Conservation (phyloP, 2,113 vertebrate genomes). For the Saccopteryx leptura region DNA sequence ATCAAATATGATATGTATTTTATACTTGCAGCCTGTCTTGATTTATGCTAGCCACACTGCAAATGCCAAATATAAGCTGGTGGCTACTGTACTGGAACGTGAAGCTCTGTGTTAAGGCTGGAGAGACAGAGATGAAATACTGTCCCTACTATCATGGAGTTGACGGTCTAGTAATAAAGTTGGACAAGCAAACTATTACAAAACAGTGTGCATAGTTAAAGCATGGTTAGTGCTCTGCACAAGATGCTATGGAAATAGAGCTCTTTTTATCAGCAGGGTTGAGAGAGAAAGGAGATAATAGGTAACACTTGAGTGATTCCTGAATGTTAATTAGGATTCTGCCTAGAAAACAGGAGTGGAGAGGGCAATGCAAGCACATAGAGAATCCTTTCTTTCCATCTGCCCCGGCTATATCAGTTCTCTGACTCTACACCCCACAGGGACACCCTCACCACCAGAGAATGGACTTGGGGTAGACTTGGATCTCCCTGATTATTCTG, state of each 20-base stretch:
- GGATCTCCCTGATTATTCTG: background rate
- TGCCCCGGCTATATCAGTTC: background rate
- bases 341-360: background rate
- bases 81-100: background rate
- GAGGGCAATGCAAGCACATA: background rate
- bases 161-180: background rate
- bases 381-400: background rate
- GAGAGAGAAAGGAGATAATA: background rate
- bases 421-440: background rate
- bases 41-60: background rate
- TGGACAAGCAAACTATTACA: background rate
- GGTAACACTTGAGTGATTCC: background rate
- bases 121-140: background rate
- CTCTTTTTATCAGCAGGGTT: background rate
- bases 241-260: conserved; percentile 7
- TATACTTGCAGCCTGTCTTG: background rate
- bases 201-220: background rate
- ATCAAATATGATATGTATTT: conserved; percentile 15
- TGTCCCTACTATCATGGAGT: background rate
- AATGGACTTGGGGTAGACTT: background rate
- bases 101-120: background rate
- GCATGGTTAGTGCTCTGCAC: background rate
- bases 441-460: background rate
- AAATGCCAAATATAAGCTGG: background rate
- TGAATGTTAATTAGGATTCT: background rate